These are phyloP conservation scores for Drosophila sp. DNA, from an alignment of 1,140 invertebrate genomes.

Conservation along the genomic window DNA sequence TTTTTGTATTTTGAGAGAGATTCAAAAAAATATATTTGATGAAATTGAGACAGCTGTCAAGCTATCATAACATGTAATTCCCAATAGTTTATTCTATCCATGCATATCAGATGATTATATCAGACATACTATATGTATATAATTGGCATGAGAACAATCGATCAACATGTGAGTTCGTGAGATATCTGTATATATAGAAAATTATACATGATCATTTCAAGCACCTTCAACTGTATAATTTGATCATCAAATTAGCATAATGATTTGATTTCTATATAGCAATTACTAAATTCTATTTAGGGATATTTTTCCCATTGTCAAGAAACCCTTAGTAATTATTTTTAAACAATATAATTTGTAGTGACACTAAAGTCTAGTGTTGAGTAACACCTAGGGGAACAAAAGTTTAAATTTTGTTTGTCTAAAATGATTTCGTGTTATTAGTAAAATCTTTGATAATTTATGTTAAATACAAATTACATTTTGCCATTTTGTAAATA, in stretches of 20 bases:
- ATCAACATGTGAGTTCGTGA: background rate
- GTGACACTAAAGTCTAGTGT: background rate
- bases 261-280: conserved; percentile 6
- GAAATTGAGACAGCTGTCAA: background rate
- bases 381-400: background rate
- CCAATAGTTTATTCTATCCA: background rate
- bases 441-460: background rate
- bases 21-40: too few species aligned
- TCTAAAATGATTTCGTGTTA: background rate
- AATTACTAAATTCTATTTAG: background rate
- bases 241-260: background rate
- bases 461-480: conserved; percentile 3
- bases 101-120: conserved; percentile 1
- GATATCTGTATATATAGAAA: background rate
- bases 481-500: conserved; percentile 4
- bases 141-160: background rate
- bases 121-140: background rate
- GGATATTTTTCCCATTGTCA: background rate
- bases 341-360: background rate
- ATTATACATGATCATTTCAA: background rate
- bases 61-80: background rate
- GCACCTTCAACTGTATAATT: conserved; percentile 2
- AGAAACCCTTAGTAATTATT: background rate
- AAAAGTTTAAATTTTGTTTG: background rate
- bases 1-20: background rate